Conservation (phyloP, 2,797 vertebrate genomes). For the Buceros bicornis region DNA sequence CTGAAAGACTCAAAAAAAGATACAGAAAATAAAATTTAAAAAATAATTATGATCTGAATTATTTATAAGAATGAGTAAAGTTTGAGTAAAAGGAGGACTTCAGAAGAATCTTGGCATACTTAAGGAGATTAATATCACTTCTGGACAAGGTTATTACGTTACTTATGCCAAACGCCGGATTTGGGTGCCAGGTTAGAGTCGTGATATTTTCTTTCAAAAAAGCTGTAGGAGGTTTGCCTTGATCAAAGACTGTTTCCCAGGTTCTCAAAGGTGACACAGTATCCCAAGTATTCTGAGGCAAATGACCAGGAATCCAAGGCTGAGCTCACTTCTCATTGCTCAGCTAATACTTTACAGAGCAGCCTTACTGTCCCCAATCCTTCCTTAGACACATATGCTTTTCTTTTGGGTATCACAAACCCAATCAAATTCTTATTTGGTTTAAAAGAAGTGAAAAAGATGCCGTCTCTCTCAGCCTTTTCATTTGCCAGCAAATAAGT, state of each 20-base stretch:
- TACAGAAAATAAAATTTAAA: neutral
- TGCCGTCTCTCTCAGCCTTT: neutral
- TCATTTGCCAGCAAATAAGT: neutral
- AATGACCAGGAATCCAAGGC: neutral
- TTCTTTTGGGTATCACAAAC: neutral
- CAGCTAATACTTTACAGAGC: neutral
- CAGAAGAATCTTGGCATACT: neutral
- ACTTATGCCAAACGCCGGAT: neutral
- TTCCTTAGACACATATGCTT: neutral
- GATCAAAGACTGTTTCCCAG: neutral
- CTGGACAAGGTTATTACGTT: neutral
- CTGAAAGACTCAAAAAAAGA: neutral
- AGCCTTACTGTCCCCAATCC: neutral
- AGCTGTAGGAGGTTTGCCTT: neutral
- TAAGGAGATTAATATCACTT: neutral
- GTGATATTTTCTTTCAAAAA: neutral
- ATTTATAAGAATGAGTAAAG: accelerated
- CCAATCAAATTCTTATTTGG: neutral
- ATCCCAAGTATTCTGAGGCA: neutral
- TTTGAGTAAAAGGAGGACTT: neutral
- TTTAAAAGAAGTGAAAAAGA: neutral
- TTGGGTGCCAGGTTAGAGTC: neutral
- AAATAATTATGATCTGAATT: neutral
- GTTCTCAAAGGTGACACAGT: neutral
- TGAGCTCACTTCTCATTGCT: neutral